Base-by-base conservation (phyloP, 2,888 invertebrate genomes). In the Hydroisotoma schaefferi region DNA sequence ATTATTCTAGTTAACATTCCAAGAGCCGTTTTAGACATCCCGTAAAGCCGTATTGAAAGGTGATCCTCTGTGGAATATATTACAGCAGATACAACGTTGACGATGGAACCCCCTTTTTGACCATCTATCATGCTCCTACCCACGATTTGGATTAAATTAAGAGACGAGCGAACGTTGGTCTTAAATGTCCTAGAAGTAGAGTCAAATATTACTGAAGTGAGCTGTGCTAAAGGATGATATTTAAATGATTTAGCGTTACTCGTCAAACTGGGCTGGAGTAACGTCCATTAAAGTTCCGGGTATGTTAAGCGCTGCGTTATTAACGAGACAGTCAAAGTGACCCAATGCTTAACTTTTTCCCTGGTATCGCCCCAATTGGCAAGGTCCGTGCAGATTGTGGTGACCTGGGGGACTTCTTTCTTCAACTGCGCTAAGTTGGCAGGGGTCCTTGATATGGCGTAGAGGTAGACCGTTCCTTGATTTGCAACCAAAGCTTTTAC, bases 1-100 rank as follows among this genome's bases (percentile, higher is more conserved):
- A 58, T 15, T 18, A 28, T 27, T 27, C 37, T 26, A 26, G 52
- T 52, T 6, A 58, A 6, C 53, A 53, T 58, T 12, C 43, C 58
- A 18, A 58, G 26, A 5, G 40, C 58, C 22, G 58, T 46, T 48
- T 52, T 58, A 6, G 58, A 58, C 2, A 23, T 18, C n/a, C 33
- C 51, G 23, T 58, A 58, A 15, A 58, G 8, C 25, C 58, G 2
- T 2, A 43, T n/a, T n/a, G n/a, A n/a, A n/a, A n/a, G n/a, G n/a
- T n/a, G n/a, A n/a, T n/a, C n/a, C n/a, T 40, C 8, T 6, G 15
- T 46, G 8, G 49, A 25, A 6, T 15, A 3, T 15, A 20, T 49
- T 22, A 79, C 79, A 59, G 74, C 73, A 5, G 80, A 80, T 0
- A 80, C 80, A 2, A 81, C 72, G 66, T 81, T 80, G 2, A 81